phyloP scores from a whole-genome alignment of 2,888 invertebrate species.

The Ormia ochracea region DNA sequence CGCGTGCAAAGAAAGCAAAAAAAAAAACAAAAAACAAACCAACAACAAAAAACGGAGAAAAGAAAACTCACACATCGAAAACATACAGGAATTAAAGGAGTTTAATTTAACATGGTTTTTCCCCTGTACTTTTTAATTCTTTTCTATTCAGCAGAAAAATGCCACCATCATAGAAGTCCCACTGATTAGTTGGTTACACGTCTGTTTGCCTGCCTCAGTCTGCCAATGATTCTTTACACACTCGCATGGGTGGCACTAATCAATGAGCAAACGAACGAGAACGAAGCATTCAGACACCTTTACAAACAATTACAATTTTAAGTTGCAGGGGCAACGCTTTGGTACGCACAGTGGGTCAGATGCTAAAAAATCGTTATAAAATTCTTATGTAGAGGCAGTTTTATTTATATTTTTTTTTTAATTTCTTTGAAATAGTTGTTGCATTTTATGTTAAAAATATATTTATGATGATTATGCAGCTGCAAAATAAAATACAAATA shows the following conservation, averaged over 20 bases:
- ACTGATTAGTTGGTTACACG: not conserved
- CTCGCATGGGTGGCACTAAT: not conserved
- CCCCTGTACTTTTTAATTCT: not conserved
- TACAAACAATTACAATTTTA: conserved; percentile 6
- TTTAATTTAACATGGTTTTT: conserved; percentile 50
- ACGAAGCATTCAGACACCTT: conserved; percentile 30
- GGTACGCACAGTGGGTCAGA: not conserved
- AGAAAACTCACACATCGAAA: not conserved
- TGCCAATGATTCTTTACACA: conserved; percentile 45
- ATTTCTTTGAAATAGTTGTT: too few relatives aligned
- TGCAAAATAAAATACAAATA: too few relatives aligned
- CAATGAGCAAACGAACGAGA: not conserved
- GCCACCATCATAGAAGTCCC: conserved; percentile 46
- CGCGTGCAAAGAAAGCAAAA: conserved; percentile 25
- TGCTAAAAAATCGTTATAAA: not conserved
- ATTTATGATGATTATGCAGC: too few relatives aligned
- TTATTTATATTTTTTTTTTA: too few relatives aligned
- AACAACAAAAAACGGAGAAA: not conserved
- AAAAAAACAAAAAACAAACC: not conserved
- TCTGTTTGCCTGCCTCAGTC: conserved; percentile 8
- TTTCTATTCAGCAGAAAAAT: conserved; percentile 42
- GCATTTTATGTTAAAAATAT: too few relatives aligned
- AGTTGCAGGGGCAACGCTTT: not conserved
- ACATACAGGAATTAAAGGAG: conserved; percentile 63
- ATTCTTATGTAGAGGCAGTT: too few relatives aligned